Conservation (phyloP, 2,888 invertebrate species). For the Chrysotoxum bicinctum region DNA sequence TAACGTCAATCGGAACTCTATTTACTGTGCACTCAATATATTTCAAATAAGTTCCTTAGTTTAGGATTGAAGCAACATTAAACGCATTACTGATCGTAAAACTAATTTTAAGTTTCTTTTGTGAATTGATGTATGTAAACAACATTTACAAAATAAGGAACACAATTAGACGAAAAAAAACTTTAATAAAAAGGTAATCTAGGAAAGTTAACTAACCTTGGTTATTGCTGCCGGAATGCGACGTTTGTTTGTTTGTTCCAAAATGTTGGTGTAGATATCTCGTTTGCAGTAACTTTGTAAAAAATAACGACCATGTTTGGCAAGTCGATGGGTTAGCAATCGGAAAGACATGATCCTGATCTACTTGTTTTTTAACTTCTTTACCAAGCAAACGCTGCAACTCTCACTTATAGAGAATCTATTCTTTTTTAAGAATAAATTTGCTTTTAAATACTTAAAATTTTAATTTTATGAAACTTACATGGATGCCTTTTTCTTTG, state of each 20-base stretch:
- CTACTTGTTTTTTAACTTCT: not conserved
- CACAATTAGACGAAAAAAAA: not conserved
- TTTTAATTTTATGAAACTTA: not conserved
- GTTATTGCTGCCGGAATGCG: conserved; percentile 77
- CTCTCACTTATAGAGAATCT: not conserved
- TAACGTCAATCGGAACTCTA: not conserved
- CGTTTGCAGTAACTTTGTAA: conserved; percentile 83
- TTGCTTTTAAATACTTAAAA: too few species aligned
- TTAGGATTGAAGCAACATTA: not conserved
- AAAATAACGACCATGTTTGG: conserved; percentile 85
- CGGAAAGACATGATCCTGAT: conserved; percentile 83
- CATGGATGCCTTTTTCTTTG: not conserved
- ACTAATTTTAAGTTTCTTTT: not conserved
- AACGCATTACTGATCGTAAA: not conserved
- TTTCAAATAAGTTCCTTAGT: not conserved
- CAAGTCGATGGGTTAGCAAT: conserved; percentile 83
- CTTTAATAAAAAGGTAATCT: not conserved
- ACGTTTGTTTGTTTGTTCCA: conserved; percentile 80
- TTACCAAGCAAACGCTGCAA: not conserved
- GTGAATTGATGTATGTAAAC: not conserved
- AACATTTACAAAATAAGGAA: not conserved
- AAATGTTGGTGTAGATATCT: conserved; percentile 83
- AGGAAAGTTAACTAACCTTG: conserved; percentile 75
- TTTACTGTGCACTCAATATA: not conserved
- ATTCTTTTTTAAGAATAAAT: too few species aligned